Conservation (phyloP, 2,888 invertebrate species). For the Scrobipalpa atriplicella region DNA sequence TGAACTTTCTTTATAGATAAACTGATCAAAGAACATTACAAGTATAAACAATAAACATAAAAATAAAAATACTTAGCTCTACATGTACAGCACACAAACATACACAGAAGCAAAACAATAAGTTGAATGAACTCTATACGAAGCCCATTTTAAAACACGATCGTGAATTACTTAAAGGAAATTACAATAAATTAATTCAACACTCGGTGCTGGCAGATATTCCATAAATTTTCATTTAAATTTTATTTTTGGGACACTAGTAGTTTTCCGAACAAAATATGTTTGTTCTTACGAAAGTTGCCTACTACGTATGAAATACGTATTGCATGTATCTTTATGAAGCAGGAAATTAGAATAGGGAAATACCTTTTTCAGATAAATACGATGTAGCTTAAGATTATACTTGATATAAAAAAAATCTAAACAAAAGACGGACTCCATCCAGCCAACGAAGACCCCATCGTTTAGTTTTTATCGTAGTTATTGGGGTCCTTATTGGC, state of each 20-base stretch:
- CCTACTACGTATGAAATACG: not conserved
- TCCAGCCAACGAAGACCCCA: not conserved
- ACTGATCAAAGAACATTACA: constrained; percentile 6
- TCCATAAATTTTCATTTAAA: constrained; percentile 19
- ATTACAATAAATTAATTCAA: constrained; percentile 18
- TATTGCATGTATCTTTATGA: not conserved
- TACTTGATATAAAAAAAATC: constrained; percentile 8
- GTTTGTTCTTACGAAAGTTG: not conserved
- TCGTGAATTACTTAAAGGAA: constrained; percentile 21
- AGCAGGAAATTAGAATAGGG: not conserved
- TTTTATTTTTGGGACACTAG: not conserved
- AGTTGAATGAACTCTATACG: constrained; percentile 18
- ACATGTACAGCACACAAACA: constrained; percentile 8
- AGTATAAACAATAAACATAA: constrained; percentile 10
- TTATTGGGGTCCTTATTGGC: constrained; percentile 43
- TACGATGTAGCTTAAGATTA: not conserved
- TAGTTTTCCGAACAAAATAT: constrained; percentile 9
- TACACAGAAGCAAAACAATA: constrained; percentile 20
- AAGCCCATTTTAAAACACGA: constrained; percentile 23
- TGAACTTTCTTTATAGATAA: constrained; percentile 6
- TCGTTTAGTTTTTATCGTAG: constrained; percentile 30
- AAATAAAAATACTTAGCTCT: constrained; percentile 11
- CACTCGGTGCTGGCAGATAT: constrained; percentile 10
- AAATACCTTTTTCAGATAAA: not conserved
- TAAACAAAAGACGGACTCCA: not conserved